Conservation (phyloP, 2,888 invertebrate genomes). For the Leptura quadrifasciata region DNA sequence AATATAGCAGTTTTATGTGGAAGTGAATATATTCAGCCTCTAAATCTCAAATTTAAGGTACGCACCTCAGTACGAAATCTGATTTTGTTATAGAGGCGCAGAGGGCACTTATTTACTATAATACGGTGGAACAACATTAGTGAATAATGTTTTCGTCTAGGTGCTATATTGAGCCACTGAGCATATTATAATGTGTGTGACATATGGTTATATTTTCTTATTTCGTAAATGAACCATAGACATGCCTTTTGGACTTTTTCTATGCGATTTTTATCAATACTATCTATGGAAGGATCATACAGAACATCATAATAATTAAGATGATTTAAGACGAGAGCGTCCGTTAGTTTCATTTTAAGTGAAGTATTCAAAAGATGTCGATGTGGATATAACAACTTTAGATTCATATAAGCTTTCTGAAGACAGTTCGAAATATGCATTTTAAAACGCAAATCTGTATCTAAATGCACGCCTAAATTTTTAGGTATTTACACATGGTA, state of each 20-base stretch:
- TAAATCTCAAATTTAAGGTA: constrained; percentile 29
- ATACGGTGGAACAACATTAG: too few species aligned
- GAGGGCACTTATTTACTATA: too few species aligned
- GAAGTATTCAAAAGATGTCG: too few species aligned
- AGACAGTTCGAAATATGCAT: too few species aligned
- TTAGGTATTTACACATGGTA: too few species aligned
- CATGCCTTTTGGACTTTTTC: constrained; percentile 30
- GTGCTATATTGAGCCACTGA: neutral
- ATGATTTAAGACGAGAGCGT: constrained; percentile 12
- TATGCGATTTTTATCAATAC: constrained; percentile 10
- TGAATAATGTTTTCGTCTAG: neutral
- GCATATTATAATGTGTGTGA: too few species aligned
- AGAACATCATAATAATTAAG: too few species aligned
- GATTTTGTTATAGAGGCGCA: neutral
- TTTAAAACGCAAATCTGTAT: neutral
- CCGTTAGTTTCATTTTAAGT: constrained; percentile 23
- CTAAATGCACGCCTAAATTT: too few species aligned
- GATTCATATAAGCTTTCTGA: neutral
- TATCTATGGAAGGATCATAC: too few species aligned
- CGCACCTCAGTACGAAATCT: constrained; percentile 17
- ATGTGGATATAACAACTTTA: too few species aligned
- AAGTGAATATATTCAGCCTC: constrained; percentile 16
- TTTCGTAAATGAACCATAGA: constrained; percentile 2
- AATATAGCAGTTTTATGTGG: constrained; percentile 17
- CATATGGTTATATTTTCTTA: too few species aligned